Conservation (phyloP, 2,113 vertebrate species). For the Oplegnathus fasciatus region DNA sequence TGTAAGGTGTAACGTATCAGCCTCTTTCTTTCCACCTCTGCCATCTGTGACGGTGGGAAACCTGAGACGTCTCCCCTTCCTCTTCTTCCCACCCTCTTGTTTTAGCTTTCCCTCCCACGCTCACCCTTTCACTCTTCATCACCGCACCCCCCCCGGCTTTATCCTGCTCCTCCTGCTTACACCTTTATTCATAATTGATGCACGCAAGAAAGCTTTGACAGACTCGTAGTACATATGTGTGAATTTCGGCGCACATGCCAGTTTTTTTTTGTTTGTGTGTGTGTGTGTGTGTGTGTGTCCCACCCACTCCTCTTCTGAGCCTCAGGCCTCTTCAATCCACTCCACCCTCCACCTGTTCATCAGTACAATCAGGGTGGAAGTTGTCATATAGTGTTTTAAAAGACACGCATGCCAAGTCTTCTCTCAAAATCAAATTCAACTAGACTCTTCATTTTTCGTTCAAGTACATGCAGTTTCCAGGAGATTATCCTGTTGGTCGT, state of each 20-base stretch:
- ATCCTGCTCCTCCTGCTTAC: conserved; percentile 55
- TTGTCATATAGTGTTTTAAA: neutral
- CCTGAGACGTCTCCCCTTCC: conserved; percentile 74
- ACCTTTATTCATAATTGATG: conserved; percentile 79
- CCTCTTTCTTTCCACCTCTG: conserved; percentile 77
- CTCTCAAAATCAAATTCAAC: neutral
- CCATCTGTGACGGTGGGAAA: conserved; percentile 85
- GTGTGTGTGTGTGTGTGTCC: conserved; percentile 14
- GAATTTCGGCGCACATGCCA: conserved; percentile 51
- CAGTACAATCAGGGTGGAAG: neutral
- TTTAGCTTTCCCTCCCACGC: conserved; percentile 58
- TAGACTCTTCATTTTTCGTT: neutral
- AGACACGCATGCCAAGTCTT: neutral
- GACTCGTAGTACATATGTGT: conserved; percentile 60
- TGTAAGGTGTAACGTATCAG: conserved; percentile 80
- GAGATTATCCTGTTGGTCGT: neutral
- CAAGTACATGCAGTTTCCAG: neutral
- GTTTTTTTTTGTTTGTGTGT: neutral
- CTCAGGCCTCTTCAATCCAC: conserved; percentile 18
- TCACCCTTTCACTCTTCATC: conserved; percentile 61
- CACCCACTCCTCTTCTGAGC: conserved; percentile 37
- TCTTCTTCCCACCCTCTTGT: conserved; percentile 66
- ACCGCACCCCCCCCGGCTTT: conserved; percentile 20
- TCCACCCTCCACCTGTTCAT: conserved; percentile 41
- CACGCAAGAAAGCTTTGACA: conserved; percentile 65